Evolutionary conservation across 2,888 invertebrate species (phyloP), one percentile per base, ranked within the genome.

Genomic region (Arge pagana): DNA sequence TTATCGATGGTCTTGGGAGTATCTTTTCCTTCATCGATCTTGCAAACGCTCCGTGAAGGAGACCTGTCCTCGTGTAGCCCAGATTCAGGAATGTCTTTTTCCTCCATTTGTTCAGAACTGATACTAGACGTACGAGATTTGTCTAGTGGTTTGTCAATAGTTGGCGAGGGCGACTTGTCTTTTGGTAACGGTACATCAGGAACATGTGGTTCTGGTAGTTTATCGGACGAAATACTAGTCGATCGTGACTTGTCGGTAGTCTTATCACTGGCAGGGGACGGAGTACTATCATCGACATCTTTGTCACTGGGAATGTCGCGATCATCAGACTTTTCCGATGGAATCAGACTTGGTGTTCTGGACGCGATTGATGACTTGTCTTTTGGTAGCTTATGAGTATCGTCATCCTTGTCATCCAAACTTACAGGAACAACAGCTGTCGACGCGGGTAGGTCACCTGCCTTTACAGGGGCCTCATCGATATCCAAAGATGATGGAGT

Each of bases 191-290:
- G n/a, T n/a, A n/a, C n/a, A n/a, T 42, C 19, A 16, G 18, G 18
- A 11, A 30, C 8, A 5, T 40, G 39, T n/a, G 36, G 13, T 33
- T 10, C 37, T 26, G 28, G 28, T 28, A 28, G 35, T 11, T 36
- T 48, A 10, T 55, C 55, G 18, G 24, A 30, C 15, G 35, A 21
- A n/a, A 50, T 28, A 37, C 41, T 54, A 15, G 37, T 21, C n/a
- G 52, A 50, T 30, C 23, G 41, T 11, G 52, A 43, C 18, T 43
- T 33, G 36, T 33, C 42, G 3, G 18, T 16, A 1, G 15, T 23
- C 13, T 8, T 2, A 16, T n/a, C 18, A 13, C 26, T 15, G 28
- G 15, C 6, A 18, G 45, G 45, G 16, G 33, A 45, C 23, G 45
- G 21, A 33, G 45, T 19, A 33, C 23, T 33, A 2, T 45, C 45